Evolutionary conservation across 2,113 vertebrate genomes (phyloP), one percentile per base, ranked within the genome.

Genomic region (Sitta europaea): DNA sequence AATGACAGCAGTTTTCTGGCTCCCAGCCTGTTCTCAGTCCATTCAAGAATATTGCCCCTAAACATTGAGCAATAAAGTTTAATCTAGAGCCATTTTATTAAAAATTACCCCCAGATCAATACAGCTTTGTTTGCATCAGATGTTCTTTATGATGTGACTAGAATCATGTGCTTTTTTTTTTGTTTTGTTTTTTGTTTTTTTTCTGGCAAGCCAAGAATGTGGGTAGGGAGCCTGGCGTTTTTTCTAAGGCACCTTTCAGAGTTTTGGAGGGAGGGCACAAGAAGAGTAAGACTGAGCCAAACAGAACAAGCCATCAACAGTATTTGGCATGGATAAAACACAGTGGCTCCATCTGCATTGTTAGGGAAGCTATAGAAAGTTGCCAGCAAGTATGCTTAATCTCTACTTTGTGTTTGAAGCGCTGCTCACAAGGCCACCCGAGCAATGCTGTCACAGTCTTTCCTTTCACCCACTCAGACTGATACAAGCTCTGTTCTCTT

Each of bases 1-100:
- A 25, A 82, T 91, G 86, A 80, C 75, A 53, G 48, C 48, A 70
- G 50, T 62, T 93, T 67, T n/a, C 57, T 94, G 73, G 85, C 90
- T 88, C 43, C 54, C 59, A 66, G 62, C 45, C 58, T 78, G 51
- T 84, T 88, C 75, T 93, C 47, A 70, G 71, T 63, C 83, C 62
- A 62, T 93, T 97, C 71, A 96, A 91, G 76, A 95, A 95, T 95
- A 84, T 38, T 86, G 71, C 36, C 71, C 31, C 22, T 78, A 90
- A 94, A 90, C 63, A 84, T 97, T 97, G 90, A 88, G 93, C 90
- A 97, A 97, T 66, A 58, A 85, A 72, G 63, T 74, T 47, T 70
- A 24, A 78, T 95, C 85, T 79, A 81, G 87, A 85, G 63, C 12
- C 29, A n/a, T 63, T 81, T 94, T 81, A 96, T 85, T 96, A 96